These are phyloP conservation scores for Drosophila oshimai DNA, from an alignment of 1,140 invertebrate genomes.

Conservation along the genomic window DNA sequence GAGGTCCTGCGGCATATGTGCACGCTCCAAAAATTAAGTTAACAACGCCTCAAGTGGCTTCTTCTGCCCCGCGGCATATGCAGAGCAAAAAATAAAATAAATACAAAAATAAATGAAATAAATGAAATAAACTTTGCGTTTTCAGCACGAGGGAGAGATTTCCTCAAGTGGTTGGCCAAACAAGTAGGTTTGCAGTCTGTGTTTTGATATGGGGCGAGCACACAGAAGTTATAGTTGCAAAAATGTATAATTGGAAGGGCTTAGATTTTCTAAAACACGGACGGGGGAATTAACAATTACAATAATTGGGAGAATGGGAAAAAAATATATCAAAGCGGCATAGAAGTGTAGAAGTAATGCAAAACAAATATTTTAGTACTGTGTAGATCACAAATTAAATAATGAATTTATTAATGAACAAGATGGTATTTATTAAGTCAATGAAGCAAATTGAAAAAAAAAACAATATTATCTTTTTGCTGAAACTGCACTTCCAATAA, in stretches of 20 bases:
- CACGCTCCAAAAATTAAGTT: conserved; percentile 82
- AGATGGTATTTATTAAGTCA: too few relatives aligned
- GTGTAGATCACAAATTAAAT: too few relatives aligned
- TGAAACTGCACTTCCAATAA: too few relatives aligned
- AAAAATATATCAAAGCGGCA: not conserved
- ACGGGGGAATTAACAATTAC: not conserved
- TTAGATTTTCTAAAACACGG: not conserved
- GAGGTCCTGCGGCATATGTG: conserved; percentile 50
- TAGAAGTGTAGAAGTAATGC: too few relatives aligned
- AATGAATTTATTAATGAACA: too few relatives aligned
- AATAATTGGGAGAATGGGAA: not conserved
- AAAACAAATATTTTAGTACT: too few relatives aligned
- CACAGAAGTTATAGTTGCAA: conserved; percentile 35
- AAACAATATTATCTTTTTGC: too few relatives aligned
- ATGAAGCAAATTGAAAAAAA: too few relatives aligned
- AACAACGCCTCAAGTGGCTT: conserved; percentile 72
- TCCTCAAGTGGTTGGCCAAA: conserved; percentile 38
- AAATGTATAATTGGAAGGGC: conserved; percentile 3
- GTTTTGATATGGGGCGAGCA: not conserved
- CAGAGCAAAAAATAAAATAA: conserved; percentile 32
- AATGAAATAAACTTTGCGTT: conserved; percentile 49
- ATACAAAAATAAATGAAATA: conserved; percentile 7
- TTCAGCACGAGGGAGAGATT: conserved; percentile 36
- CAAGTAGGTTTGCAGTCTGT: conserved; percentile 19
- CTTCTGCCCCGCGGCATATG: conserved; percentile 54